Base-by-base conservation (phyloP, 1,140 invertebrate genomes). In the Notospermus geniculatus region DNA sequence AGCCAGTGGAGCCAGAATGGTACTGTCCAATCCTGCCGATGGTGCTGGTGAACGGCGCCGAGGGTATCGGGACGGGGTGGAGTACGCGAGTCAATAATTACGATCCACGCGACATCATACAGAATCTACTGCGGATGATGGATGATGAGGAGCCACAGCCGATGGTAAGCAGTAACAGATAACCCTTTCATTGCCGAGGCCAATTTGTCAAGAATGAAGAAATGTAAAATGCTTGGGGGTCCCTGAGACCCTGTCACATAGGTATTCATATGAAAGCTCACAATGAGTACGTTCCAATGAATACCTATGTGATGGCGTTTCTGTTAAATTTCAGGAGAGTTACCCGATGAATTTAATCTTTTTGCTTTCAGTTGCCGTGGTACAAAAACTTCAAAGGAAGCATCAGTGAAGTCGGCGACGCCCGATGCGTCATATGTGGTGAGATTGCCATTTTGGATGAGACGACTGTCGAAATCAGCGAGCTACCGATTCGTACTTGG, bases 41-140 rank as follows among this genome's bases (percentile, higher is more conserved):
- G 91, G 86, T 98, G 17, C 81, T 99, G 28, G 90, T 98, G 0
- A 99, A 99, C 80, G 97, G 97, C 15, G 91, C 95, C 54, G 95
- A 98, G 69, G 97, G 97, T 67, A 99, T 99, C 73, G 97, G 97
- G 29, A 99, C 97, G 1, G 97, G 95, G 27, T 99, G 96, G 96
- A 95, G 94, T 81, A 99, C 97, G 0, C 97, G 95, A 80, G 91
- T 99, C 74, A 91, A 92, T 0, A 98, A 98, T 77, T 95, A 93
- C 74, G 95, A 98, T 84, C 92, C 95, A 1, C 83, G 93, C 62
- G 95, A 98, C 65, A 89, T 99, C 60, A 89, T 96, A 25, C 81
- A 85, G 25, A 97, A 97, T 80, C 74, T 99, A 2, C 87, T 86
- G 57, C 80, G 84, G 52, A 87, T 99, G 87, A 84, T 99, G 59